These are phyloP conservation scores for Uloborus diversus DNA, from an alignment of 1,140 invertebrate species.

Conservation along the genomic window DNA sequence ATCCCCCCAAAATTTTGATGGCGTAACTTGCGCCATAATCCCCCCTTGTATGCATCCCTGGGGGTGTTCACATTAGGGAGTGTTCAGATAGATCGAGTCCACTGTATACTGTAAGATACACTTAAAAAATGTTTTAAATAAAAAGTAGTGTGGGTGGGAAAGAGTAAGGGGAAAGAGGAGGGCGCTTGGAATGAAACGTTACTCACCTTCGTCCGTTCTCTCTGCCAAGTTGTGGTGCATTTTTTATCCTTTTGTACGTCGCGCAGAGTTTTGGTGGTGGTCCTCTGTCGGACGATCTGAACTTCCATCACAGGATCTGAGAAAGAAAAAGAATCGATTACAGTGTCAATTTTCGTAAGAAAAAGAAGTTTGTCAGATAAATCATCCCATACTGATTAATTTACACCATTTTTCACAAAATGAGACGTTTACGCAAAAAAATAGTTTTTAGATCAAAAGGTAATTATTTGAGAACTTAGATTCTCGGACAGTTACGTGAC, in stretches of 20 bases:
- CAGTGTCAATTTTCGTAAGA: no score
- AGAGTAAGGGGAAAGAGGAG: background rate
- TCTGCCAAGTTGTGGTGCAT: constrained; percentile 21
- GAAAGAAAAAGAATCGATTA: no score
- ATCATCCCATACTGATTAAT: no score
- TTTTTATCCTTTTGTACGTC: constrained; percentile 10
- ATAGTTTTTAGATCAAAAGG: no score
- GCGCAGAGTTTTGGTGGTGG: background rate
- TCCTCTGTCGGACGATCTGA: constrained; percentile 24
- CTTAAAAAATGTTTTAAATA: background rate
- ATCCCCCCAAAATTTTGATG: background rate
- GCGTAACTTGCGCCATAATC: background rate
- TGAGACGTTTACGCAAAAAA: no score
- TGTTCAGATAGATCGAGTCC: background rate
- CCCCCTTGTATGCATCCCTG: background rate
- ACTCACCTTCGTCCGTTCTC: constrained; percentile 16
- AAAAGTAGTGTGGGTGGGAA: background rate
- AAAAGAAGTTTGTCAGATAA: no score
- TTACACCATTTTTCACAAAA: no score
- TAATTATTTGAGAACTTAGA: no score
- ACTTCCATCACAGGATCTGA: constrained; percentile 46
- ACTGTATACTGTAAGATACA: background rate
- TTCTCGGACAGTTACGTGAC: no score
- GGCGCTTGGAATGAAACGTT: background rate
- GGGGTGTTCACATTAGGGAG: background rate